Percentiles rank a stretch among this genome's conserved stretches.
These are phyloP conservation scores for Harmothoe impar DNA, from an alignment of 2,888 invertebrate species.

Conservation along the genomic window DNA sequence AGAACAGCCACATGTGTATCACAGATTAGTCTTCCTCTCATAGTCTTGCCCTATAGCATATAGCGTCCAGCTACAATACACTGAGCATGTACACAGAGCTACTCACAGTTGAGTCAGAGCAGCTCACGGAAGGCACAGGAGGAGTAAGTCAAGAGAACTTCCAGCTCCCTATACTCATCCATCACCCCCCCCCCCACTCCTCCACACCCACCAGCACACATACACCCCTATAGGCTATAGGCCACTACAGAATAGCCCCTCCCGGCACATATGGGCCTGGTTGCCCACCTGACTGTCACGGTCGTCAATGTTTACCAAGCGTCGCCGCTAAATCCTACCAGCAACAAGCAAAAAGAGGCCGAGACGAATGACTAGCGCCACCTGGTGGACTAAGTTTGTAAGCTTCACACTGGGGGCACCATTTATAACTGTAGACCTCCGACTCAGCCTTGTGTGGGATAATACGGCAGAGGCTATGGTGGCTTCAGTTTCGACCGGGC, in stretches of 20 bases:
- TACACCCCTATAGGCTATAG: no score
- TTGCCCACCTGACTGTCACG: conserved; percentile 38
- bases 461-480: no score
- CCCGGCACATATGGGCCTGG: neutral
- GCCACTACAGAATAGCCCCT: neutral
- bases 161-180: neutral
- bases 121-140: neutral
- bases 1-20: no score
- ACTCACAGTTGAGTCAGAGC: no score
- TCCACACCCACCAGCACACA: neutral
- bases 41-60: no score
- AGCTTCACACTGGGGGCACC: neutral
- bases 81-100: no score
- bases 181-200: neutral
- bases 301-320: conserved; percentile 5
- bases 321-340: neutral
- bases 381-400: conserved; percentile 32
- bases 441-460: no score
- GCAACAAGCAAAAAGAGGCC: conserved; percentile 4
- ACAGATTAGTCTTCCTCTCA: no score
- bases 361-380: conserved; percentile 9
- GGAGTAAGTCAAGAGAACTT: neutral
- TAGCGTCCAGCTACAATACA: no score
- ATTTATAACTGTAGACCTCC: neutral
- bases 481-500: no score